Conservation (phyloP, 92 coral and sea anemone species). For the Metridium senile region DNA sequence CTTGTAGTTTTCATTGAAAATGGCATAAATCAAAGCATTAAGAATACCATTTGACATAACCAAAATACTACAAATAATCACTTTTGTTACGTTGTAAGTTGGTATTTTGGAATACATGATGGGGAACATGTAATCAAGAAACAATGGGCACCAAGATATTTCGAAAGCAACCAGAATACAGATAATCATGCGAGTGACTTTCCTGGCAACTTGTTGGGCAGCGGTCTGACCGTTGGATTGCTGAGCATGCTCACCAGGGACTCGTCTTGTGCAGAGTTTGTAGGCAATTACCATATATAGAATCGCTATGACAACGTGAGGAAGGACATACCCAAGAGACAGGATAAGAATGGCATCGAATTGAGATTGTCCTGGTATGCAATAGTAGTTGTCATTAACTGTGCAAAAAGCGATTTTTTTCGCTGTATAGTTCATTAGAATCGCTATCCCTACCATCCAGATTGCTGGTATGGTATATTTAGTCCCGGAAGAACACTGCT, state of each 20-base stretch:
- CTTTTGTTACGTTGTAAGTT: not conserved
- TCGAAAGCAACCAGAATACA: constrained; percentile 18
- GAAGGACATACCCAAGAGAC: constrained; percentile 11
- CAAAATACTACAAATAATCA: not conserved
- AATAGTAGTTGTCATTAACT: not conserved
- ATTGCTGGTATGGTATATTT: constrained; percentile 19
- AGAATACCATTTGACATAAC: constrained; percentile 13
- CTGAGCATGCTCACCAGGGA: constrained; percentile 39
- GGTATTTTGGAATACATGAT: not conserved
- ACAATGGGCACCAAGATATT: constrained; percentile 27
- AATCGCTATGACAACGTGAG: constrained; percentile 31
- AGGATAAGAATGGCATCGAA: not conserved
- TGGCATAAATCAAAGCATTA: constrained; percentile 19
- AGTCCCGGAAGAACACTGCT: constrained; percentile 1
- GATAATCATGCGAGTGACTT: constrained; percentile 30
- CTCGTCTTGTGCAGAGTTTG: constrained; percentile 39
- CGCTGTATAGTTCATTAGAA: not conserved
- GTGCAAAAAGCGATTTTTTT: not conserved
- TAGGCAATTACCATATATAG: constrained; percentile 32
- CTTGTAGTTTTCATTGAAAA: constrained; percentile 26
- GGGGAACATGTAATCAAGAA: not conserved
- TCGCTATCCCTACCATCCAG: constrained; percentile 14
- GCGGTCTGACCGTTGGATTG: not conserved
- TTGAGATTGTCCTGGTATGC: not conserved
- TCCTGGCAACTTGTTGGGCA: constrained; percentile 23